A percentile compares a stretch with the other conserved stretches of the same genome.
phyloP scores from a whole-genome alignment of 2,888 invertebrate genomes.

The Chirona hameri region DNA sequence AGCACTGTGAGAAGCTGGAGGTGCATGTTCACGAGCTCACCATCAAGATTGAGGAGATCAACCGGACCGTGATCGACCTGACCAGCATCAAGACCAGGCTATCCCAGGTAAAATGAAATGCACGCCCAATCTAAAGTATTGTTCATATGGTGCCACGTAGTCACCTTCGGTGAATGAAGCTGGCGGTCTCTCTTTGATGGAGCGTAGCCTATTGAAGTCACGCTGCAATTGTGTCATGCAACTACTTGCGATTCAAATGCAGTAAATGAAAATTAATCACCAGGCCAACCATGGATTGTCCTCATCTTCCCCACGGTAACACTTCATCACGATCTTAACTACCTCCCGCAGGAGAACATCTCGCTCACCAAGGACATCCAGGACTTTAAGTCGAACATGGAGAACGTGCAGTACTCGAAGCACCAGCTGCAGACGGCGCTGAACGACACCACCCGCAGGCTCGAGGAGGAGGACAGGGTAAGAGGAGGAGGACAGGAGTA shows the following conservation, averaged over 20 bases:
- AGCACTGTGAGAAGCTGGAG: conserved; percentile 73
- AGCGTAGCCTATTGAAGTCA: no score
- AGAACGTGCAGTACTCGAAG: conserved; percentile 86
- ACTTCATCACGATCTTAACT: no score
- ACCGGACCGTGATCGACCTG: conserved; percentile 95
- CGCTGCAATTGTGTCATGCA: no score
- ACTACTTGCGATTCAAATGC: no score
- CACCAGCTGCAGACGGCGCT: conserved; percentile 84
- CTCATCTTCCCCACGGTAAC: no score
- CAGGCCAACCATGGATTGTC: no score
- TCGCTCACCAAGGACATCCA: conserved; percentile 93
- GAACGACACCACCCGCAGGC: conserved; percentile 89
- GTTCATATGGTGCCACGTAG: no score
- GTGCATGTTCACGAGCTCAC: conserved; percentile 85
- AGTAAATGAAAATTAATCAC: no score
- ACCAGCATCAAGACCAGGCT: conserved; percentile 94
- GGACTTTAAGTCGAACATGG: conserved; percentile 92
- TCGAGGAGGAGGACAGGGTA: conserved; percentile 90
- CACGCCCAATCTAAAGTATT: no score
- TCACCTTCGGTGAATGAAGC: no score
- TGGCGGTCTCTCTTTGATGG: no score
- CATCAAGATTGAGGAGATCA: conserved; percentile 93
- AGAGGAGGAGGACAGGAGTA: conserved; percentile 31
- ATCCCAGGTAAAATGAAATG: conserved; percentile 80
- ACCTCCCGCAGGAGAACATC: conserved; percentile 82